These are phyloP conservation scores for Petrocephalus zakoni DNA, from an alignment of 2,113 vertebrate species.

Conservation along the genomic window DNA sequence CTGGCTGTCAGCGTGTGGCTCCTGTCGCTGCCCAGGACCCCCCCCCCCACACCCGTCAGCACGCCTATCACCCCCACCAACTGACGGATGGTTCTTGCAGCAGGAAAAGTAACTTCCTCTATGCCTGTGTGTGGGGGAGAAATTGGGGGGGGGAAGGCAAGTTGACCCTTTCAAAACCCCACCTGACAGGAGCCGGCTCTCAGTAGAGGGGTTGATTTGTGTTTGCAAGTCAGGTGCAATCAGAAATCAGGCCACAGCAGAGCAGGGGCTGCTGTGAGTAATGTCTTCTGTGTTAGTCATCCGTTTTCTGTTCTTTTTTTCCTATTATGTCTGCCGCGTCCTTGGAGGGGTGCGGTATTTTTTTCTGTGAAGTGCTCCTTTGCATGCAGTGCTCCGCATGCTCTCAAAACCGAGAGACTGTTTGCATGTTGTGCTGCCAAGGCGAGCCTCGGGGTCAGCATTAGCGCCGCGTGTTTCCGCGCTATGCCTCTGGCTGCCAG, in stretches of 20 bases:
- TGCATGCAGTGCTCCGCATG: background rate
- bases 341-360: background rate
- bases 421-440: background rate
- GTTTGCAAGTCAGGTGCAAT: background rate
- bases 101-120: background rate
- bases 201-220: background rate
- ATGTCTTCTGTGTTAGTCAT: slow-evolving; percentile 8
- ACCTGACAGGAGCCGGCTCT: background rate
- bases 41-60: background rate
- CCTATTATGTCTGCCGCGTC: background rate
- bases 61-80: background rate
- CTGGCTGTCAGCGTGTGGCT: background rate
- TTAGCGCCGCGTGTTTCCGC: background rate
- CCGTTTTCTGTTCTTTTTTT: background rate
- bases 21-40: background rate
- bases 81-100: background rate
- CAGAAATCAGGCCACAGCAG: background rate
- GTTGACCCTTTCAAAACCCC: background rate
- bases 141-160: background rate
- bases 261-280: background rate
- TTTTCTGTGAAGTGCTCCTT: background rate
- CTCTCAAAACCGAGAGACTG: background rate
- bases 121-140: background rate
- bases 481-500: background rate
- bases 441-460: background rate